phyloP scores from a whole-genome alignment of 2,797 vertebrate genomes.

The Xenentodon cancila region DNA sequence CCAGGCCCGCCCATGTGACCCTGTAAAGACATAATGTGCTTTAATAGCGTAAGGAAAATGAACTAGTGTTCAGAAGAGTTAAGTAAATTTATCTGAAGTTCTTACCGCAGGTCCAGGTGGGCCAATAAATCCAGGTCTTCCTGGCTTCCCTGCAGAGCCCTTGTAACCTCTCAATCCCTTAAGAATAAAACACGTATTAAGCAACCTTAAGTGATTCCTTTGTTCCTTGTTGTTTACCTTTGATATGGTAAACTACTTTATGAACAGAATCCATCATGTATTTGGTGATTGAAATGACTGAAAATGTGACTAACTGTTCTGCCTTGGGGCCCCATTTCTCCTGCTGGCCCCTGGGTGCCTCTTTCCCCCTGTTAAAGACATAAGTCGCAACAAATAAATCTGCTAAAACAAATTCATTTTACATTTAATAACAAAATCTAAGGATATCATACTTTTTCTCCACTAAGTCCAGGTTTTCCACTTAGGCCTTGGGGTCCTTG shows the following conservation, averaged over 20 bases:
- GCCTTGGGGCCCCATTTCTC: conserved; percentile 85
- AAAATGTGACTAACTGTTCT: conserved; percentile 78
- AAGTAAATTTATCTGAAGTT: conserved; percentile 58
- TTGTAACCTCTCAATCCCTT: conserved; percentile 83
- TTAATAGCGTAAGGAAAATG: conserved; percentile 63
- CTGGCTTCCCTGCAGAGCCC: conserved; percentile 83
- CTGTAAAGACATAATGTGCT: conserved; percentile 70
- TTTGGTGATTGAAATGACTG: conserved; percentile 33
- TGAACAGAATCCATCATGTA: conserved; percentile 39
- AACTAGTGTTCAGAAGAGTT: conserved; percentile 55
- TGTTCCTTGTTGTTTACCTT: conserved; percentile 51
- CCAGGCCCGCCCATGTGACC: conserved; percentile 81
- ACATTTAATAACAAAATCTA: conserved; percentile 25
- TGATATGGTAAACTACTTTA: conserved; percentile 64
- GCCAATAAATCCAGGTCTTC: conserved; percentile 84
- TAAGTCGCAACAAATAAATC: conserved; percentile 37
- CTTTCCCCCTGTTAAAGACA: conserved; percentile 82
- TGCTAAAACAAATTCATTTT: conserved; percentile 29
- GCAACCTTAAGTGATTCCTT: conserved; percentile 56
- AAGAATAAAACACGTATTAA: conserved; percentile 72
- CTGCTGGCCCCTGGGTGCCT: conserved; percentile 75
- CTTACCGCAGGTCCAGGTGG: conserved; percentile 81
- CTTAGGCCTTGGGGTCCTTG: conserved; percentile 84
- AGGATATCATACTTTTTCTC: conserved; percentile 71
- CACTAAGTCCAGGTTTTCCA: conserved; percentile 74